phyloP scores from a whole-genome alignment of 2,797 vertebrate genomes.

The Carcharodon carcharias region DNA sequence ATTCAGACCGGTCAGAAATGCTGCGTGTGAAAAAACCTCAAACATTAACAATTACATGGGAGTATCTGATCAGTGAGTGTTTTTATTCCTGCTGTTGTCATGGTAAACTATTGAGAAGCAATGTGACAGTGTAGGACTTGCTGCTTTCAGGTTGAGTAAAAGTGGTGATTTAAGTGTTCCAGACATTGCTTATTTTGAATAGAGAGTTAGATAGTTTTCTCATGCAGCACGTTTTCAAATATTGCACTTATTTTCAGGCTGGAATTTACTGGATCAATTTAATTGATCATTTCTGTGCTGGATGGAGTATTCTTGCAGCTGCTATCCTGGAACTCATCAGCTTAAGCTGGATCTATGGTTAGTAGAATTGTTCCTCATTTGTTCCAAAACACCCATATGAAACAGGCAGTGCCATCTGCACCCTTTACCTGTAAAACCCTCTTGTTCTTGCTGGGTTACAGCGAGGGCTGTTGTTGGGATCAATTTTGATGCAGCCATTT shows the following conservation, averaged over 20 bases:
- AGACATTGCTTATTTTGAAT: not conserved
- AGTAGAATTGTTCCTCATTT: slow-evolving; percentile 35
- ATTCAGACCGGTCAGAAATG: too few species aligned
- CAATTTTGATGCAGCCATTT: not conserved
- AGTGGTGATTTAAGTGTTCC: not conserved
- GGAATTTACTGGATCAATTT: slow-evolving; percentile 66
- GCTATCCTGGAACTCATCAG: slow-evolving; percentile 75
- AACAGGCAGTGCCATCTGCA: not conserved
- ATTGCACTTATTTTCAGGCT: slow-evolving; percentile 49
- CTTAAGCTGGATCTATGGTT: slow-evolving; percentile 81
- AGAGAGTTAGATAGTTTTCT: not conserved
- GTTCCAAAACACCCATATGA: not conserved
- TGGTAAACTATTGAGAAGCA: too few species aligned
- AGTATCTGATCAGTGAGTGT: too few species aligned
- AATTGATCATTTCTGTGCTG: slow-evolving; percentile 67
- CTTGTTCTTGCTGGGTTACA: not conserved
- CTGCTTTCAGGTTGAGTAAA: not conserved
- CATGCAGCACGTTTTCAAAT: not conserved
- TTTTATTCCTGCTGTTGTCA: too few species aligned
- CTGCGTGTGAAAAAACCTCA: too few species aligned
- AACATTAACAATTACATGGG: too few species aligned
- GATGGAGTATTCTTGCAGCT: slow-evolving; percentile 75
- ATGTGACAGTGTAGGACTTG: not conserved
- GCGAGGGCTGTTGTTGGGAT: not conserved
- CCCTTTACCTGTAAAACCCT: not conserved